Conservation (phyloP, 2,113 vertebrate genomes). For the Lipophrys pholis region DNA sequence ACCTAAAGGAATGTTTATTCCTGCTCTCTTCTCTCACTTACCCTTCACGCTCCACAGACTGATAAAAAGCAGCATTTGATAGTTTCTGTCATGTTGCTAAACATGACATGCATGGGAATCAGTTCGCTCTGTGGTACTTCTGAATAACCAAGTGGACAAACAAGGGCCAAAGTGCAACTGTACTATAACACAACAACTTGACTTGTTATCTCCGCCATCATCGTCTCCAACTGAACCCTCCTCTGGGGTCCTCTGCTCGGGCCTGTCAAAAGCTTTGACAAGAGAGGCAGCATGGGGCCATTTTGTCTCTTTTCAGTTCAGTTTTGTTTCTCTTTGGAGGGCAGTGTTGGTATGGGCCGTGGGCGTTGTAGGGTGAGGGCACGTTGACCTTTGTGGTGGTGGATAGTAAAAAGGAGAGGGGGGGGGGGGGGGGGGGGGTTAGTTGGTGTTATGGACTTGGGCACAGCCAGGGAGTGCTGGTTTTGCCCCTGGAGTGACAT, state of each 20-base stretch:
- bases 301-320: conserved; percentile 80
- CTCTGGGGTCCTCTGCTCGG: conserved; percentile 68
- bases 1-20: conserved; percentile 76
- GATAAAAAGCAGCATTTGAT: conserved; percentile 71
- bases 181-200: conserved; percentile 68
- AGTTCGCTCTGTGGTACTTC: conserved; percentile 45
- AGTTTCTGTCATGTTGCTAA: conserved; percentile 69
- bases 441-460: conserved; percentile 79
- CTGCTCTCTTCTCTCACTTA: conserved; percentile 57
- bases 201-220: conserved; percentile 74
- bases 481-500: conserved; percentile 74
- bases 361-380: conserved; percentile 70
- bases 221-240: conserved; percentile 71
- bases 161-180: conserved; percentile 77
- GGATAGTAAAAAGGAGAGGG: conserved; percentile 40
- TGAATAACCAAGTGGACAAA: conserved; percentile 74
- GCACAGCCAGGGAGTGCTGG: conserved; percentile 73
- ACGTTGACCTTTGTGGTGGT: conserved; percentile 68
- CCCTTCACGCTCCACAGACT: conserved; percentile 68
- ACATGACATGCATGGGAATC: conserved; percentile 72
- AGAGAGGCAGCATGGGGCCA: conserved; percentile 68
- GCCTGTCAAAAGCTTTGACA: conserved; percentile 77
- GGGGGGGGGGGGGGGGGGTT: conserved; percentile 36
- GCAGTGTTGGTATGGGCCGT: conserved; percentile 71
- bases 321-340: conserved; percentile 79